Conservation (phyloP, 2,113 vertebrate species). For the Piaya cayana region DNA sequence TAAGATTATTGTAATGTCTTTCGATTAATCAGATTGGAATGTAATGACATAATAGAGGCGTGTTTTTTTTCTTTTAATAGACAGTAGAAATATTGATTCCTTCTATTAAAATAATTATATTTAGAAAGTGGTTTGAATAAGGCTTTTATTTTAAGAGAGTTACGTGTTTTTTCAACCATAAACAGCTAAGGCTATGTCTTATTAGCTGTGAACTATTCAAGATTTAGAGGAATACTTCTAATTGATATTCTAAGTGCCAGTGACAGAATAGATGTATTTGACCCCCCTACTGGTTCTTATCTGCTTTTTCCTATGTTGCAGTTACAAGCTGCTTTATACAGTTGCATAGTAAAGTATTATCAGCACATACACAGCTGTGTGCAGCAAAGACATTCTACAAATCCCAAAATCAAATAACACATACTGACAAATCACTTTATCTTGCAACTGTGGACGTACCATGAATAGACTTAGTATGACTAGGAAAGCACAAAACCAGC, state of each 20-base stretch:
- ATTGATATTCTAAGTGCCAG: background rate
- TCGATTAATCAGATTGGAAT: background rate
- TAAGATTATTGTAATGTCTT: background rate
- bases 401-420: background rate
- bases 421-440: background rate
- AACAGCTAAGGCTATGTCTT: background rate
- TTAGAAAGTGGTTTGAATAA: background rate
- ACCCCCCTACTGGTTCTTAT: background rate
- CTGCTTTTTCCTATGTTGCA: background rate
- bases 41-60: fast-evolving
- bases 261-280: background rate
- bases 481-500: background rate
- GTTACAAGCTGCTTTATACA: background rate
- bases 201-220: background rate
- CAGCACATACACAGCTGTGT: background rate
- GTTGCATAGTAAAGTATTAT: background rate
- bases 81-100: background rate
- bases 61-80: background rate
- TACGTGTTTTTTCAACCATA: fast-evolving
- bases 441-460: background rate
- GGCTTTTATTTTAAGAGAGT: background rate
- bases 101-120: background rate
- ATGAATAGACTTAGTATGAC: background rate
- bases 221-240: background rate
- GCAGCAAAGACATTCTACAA: background rate